These are phyloP conservation scores for Cheilosia scutellata DNA, from an alignment of 2,888 invertebrate species.

Conservation along the genomic window DNA sequence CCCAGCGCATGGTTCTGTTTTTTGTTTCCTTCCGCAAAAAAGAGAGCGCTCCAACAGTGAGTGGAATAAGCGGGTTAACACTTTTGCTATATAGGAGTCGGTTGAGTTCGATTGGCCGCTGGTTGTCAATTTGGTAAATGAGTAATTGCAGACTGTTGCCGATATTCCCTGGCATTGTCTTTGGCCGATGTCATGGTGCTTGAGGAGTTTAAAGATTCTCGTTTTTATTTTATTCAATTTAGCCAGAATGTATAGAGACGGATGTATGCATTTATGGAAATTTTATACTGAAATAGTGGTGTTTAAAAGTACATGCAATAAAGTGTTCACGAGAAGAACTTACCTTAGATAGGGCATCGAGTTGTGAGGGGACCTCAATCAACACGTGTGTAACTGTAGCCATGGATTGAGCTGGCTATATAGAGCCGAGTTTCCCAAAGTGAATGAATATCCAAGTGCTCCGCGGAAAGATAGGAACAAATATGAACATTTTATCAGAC, in stretches of 20 bases:
- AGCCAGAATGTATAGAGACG: not conserved
- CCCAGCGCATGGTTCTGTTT: not conserved
- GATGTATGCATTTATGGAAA: not conserved
- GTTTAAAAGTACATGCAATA: constrained; percentile 1
- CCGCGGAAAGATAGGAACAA: too few relatives aligned
- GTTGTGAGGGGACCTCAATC: too few relatives aligned
- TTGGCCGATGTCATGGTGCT: constrained; percentile 14
- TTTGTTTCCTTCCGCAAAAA: constrained; percentile 4
- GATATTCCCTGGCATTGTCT: constrained; percentile 17
- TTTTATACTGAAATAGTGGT: not conserved
- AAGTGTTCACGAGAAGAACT: not conserved
- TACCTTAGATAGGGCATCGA: not conserved
- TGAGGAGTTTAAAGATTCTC: not conserved
- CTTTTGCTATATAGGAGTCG: constrained; percentile 24
- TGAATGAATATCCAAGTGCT: too few relatives aligned
- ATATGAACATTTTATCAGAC: too few relatives aligned
- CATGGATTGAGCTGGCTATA: too few relatives aligned
- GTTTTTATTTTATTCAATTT: constrained; percentile 39
- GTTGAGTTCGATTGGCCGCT: constrained; percentile 43
- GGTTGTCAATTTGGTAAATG: constrained; percentile 50
- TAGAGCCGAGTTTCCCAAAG: too few relatives aligned
- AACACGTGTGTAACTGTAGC: too few relatives aligned
- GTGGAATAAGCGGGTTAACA: constrained; percentile 57
- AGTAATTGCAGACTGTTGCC: constrained; percentile 54
- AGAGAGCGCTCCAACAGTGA: not conserved